Conservation (phyloP, 2,888 invertebrate species). For the Nasonia oneida region DNA sequence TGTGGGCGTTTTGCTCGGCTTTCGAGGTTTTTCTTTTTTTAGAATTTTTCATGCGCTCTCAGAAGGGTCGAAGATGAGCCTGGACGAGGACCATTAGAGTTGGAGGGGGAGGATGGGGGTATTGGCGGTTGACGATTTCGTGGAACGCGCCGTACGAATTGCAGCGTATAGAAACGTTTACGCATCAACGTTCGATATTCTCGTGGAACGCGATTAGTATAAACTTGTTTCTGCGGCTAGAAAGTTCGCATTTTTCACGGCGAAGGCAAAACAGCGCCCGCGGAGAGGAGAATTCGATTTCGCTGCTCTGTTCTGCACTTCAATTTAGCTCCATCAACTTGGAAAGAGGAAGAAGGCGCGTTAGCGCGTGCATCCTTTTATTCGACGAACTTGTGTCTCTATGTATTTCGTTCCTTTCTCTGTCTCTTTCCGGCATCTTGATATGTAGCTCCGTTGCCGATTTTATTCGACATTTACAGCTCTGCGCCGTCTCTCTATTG, state of each 20-base stretch:
- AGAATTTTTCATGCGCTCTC: neutral
- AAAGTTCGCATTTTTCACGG: neutral
- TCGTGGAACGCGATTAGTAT: neutral
- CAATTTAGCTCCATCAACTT: constrained; percentile 39
- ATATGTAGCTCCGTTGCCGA: neutral
- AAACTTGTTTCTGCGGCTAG: neutral
- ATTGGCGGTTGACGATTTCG: constrained; percentile 46
- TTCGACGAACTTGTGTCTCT: constrained; percentile 13
- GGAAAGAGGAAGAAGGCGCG: neutral
- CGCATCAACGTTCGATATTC: constrained; percentile 52
- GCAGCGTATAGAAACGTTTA: constrained; percentile 48
- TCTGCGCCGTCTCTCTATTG: neutral
- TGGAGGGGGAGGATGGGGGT: constrained; percentile 37
- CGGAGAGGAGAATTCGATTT: constrained; percentile 47
- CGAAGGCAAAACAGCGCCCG: neutral
- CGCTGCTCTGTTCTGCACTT: constrained; percentile 17
- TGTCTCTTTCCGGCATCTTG: neutral
- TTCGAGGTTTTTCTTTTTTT: neutral
- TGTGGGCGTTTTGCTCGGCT: neutral
- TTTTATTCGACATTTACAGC: constrained; percentile 28
- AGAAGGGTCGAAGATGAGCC: constrained; percentile 18
- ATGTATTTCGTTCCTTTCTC: constrained; percentile 15
- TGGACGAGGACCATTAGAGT: constrained; percentile 35
- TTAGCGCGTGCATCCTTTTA: constrained; percentile 18
- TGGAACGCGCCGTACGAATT: constrained; percentile 54